Conservation (phyloP, 2,797 vertebrate species). For the Thripadectes ignobilis region DNA sequence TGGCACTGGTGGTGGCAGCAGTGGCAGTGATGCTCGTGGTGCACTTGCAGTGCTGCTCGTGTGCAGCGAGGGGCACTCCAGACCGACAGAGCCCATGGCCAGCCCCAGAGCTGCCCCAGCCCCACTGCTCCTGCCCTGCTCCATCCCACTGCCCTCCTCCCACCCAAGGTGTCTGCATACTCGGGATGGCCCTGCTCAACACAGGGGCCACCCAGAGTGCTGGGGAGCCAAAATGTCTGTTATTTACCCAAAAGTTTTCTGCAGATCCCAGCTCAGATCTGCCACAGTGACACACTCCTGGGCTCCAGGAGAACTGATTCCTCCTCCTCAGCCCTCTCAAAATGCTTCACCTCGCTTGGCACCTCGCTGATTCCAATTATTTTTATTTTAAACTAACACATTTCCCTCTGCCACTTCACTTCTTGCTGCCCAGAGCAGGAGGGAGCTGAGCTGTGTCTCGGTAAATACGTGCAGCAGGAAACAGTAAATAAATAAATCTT, state of each 20-base stretch:
- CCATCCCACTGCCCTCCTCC: background rate
- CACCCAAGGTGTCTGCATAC: background rate
- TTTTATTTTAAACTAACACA: background rate
- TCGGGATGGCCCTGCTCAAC: fast-evolving
- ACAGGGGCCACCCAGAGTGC: background rate
- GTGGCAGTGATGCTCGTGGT: background rate
- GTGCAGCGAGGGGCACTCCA: slow-evolving; percentile 69
- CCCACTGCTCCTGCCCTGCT: background rate
- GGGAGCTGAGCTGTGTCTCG: background rate
- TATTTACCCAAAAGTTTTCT: background rate
- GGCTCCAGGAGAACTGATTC: background rate
- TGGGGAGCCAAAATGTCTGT: fast-evolving
- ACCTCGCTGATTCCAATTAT: background rate
- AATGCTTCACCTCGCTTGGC: background rate
- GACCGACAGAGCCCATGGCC: background rate
- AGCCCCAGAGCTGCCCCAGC: background rate
- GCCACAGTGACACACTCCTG: background rate
- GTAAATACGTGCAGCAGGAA: background rate
- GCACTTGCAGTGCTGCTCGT: slow-evolving; percentile 18
- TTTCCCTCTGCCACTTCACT: background rate
- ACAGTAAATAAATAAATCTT: background rate
- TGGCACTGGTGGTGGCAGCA: background rate
- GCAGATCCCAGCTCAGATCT: background rate
- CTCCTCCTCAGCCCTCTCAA: background rate
- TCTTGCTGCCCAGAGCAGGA: background rate